Percentiles rank a stretch among this genome's conserved stretches.
These are phyloP conservation scores for Phalanger gymnotis DNA, from an alignment of 2,797 vertebrate genomes.

Conservation along the genomic window DNA sequence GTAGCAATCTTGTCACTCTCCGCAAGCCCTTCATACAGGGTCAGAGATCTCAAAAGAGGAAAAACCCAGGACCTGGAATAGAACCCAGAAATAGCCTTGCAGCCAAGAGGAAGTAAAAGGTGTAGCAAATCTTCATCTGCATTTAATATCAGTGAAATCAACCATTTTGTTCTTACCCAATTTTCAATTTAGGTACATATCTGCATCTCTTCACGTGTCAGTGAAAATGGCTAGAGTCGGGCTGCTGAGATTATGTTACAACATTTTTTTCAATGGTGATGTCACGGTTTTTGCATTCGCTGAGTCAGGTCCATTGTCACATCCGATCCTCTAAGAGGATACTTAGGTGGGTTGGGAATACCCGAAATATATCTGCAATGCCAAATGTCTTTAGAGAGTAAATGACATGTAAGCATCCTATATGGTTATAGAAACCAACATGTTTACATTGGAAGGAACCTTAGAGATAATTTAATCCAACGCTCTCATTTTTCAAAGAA, in stretches of 20 bases:
- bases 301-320: conserved; percentile 36
- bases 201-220: neutral
- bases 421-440: neutral
- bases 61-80: conserved; percentile 13
- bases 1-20: conserved; percentile 26
- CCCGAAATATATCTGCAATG: conserved; percentile 17
- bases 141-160: conserved; percentile 23
- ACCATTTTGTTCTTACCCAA: neutral
- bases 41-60: conserved; percentile 29
- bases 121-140: conserved; percentile 38
- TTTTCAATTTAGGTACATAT: conserved; percentile 19
- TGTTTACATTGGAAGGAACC: neutral
- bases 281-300: neutral
- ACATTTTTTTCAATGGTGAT: neutral
- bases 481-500: neutral
- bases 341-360: conserved; percentile 29
- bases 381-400: conserved; percentile 23
- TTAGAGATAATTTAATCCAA: neutral
- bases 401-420: neutral
- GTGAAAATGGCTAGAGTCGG: neutral
- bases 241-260: neutral
- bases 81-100: conserved; percentile 5
- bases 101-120: neutral
- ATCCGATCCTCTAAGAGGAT: conserved; percentile 21
- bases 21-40: conserved; percentile 1